These are phyloP conservation scores for Danionella dracula DNA, from an alignment of 2,797 vertebrate species.

Conservation along the genomic window DNA sequence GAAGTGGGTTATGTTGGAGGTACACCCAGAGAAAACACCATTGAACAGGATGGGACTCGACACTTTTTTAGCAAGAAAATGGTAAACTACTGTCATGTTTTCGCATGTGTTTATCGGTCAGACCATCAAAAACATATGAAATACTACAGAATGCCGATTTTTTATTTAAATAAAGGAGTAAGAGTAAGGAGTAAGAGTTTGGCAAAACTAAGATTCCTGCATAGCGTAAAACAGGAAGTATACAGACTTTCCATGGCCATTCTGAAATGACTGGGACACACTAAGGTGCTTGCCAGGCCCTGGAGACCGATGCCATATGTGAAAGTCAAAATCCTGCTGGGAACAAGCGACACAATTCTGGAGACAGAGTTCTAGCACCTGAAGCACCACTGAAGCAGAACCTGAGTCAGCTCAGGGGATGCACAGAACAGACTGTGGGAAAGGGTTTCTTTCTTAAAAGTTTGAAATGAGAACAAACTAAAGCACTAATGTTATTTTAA, in stretches of 20 bases:
- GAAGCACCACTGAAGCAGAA: constrained; percentile 8
- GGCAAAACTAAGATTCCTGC: neutral
- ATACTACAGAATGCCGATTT: no score
- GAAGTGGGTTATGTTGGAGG: no score
- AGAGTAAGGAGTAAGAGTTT: no score
- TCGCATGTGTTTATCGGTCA: no score
- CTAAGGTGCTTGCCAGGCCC: neutral
- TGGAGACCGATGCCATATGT: constrained; percentile 14
- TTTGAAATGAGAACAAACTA: neutral
- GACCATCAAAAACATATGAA: no score
- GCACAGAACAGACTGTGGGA: neutral
- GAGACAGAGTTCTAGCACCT: neutral
- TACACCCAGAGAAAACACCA: no score
- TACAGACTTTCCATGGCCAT: neutral
- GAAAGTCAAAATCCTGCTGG: neutral
- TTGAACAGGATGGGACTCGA: no score
- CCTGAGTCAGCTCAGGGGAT: constrained; percentile 7
- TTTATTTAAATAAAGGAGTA: no score
- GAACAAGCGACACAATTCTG: constrained; percentile 6
- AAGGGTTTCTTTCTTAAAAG: neutral
- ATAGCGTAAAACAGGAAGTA: neutral
- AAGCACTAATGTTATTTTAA: constrained; percentile 14
- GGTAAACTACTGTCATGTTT: no score
- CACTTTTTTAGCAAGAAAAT: no score
- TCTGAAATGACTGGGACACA: neutral